These are phyloP conservation scores for Lateolabrax maculatus DNA, from an alignment of 2,797 vertebrate species.

Conservation along the genomic window DNA sequence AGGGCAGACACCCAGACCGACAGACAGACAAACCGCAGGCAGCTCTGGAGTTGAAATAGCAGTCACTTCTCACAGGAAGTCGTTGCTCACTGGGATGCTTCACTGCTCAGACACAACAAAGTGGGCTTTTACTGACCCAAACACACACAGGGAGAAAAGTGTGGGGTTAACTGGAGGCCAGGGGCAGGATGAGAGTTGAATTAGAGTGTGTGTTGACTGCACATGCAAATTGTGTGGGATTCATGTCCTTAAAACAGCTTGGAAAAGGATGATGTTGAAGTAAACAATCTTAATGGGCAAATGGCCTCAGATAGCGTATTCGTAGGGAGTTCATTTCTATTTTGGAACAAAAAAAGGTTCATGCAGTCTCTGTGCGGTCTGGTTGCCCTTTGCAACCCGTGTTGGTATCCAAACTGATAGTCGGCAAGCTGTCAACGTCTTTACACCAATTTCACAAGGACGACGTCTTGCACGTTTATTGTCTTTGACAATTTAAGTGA, in stretches of 20 bases:
- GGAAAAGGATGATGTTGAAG: constrained; percentile 29
- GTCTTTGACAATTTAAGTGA: constrained; percentile 45
- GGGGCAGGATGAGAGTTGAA: constrained; percentile 56
- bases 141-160: constrained; percentile 67
- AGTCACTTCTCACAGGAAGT: constrained; percentile 80
- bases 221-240: constrained; percentile 64
- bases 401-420: constrained; percentile 26
- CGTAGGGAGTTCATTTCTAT: constrained; percentile 30
- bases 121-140: constrained; percentile 71
- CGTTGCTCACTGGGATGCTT: constrained; percentile 77
- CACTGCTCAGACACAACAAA: constrained; percentile 82
- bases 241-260: constrained; percentile 26
- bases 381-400: constrained; percentile 14
- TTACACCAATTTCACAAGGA: constrained; percentile 22
- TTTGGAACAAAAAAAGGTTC: background rate
- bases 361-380: constrained; percentile 8
- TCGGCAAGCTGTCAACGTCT: constrained; percentile 24
- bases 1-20: constrained; percentile 73
- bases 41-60: constrained; percentile 76
- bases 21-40: constrained; percentile 78
- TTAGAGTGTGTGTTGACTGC: constrained; percentile 60
- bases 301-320: constrained; percentile 30
- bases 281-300: constrained; percentile 53
- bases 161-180: constrained; percentile 71
- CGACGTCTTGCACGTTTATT: constrained; percentile 24